Evolutionary conservation across 1,140 invertebrate species (phyloP).

Genomic region (Drosophila triauraria): DNA sequence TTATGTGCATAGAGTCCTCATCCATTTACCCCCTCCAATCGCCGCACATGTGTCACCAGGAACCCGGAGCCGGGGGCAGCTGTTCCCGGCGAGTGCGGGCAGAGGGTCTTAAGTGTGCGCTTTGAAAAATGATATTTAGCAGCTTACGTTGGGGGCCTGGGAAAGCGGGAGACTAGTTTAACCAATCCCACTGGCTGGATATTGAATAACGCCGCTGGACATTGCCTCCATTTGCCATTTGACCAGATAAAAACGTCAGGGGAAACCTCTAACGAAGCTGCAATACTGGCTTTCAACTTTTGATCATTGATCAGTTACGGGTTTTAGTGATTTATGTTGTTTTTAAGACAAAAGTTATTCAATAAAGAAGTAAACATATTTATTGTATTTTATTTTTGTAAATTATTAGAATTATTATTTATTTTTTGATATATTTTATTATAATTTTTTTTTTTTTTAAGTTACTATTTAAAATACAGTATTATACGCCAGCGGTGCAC

Average conservation of each 20-base stretch:
- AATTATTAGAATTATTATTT: too few relatives aligned
- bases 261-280: not conserved
- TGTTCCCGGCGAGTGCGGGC: constrained; percentile 9
- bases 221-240: constrained; percentile 45
- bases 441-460: too few relatives aligned
- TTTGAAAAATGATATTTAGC: constrained; percentile 58
- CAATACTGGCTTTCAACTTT: not conserved
- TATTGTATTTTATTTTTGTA: not conserved
- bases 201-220: constrained; percentile 49
- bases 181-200: constrained; percentile 3
- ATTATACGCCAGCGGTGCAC: too few relatives aligned
- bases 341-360: too few relatives aligned
- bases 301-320: not conserved
- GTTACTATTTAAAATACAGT: too few relatives aligned
- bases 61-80: constrained; percentile 2
- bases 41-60: constrained; percentile 31
- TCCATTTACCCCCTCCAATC: constrained; percentile 6
- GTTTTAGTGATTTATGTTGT: not conserved
- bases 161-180: constrained; percentile 53
- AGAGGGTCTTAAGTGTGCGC: constrained; percentile 31
- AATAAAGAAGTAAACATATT: too few relatives aligned
- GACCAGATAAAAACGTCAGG: constrained; percentile 1
- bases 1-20: constrained; percentile 56
- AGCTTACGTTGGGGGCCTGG: constrained; percentile 38
- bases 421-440: not conserved